Evolutionary conservation across 1,140 invertebrate genomes (phyloP), one percentile per base, ranked within the genome.

Genomic region (Trichomalopsis sarcophagae): DNA sequence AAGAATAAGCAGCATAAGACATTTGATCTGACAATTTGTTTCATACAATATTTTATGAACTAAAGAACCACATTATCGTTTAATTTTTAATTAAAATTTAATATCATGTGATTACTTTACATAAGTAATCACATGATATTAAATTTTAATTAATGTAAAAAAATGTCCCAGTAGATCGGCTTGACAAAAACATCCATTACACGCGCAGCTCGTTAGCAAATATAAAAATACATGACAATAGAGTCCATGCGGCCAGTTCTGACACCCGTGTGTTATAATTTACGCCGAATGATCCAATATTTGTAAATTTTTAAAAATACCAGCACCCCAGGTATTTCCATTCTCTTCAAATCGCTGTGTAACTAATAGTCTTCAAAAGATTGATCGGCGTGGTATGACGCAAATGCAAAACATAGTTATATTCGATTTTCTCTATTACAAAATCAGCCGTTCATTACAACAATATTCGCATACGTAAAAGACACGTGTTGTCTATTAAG

Each of bases 351-450:
- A 21, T 44, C 9, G 33, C 0, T 40, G 10, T 21, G 17, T 21
- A 33, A 75, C 44, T 27, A 40, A 40, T 33, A 36, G 23, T 55
- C 62, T 14, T 62, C 3, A 62, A n/a, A 36, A 30, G 21, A 55
- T 62, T 82, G 73, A 74, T 10, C 30, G 21, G 21, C 6, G 36
- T 36, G 10, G 9, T 44, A 30, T 83, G 73, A 69, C 36, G 66
- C 62, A 68, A 78, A 78, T 68, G 50, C 7, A 84, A 77, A 84
- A 50, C 3, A 47, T 77, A 69, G 66, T 83, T 75, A 66, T 11
- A 55, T 66, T 62, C 55, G 9, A 47, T 69, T 77, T 77, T 47
- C n/a, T 47, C 74, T 30, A 33, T 40, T 4, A 68, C 30, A 74
- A 30, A 62, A 21, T 71, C 23, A 14, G 23, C 73, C 71, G 33